phyloP scores from a whole-genome alignment of 2,797 vertebrate species.

The Gallinago stenura region DNA sequence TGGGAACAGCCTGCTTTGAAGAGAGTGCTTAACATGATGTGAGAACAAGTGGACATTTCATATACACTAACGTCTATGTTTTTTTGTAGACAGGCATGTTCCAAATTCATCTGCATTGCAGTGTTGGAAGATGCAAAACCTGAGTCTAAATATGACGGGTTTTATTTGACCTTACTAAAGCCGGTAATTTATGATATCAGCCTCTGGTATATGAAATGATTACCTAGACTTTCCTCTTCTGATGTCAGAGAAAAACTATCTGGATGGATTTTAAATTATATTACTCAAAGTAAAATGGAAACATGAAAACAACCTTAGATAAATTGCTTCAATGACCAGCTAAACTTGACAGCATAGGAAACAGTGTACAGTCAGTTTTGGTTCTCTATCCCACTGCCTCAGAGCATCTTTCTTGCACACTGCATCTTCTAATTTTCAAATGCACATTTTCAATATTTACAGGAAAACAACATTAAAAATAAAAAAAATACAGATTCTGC shows the following conservation, averaged over 20 bases:
- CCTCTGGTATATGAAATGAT: background rate
- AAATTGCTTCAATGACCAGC: background rate
- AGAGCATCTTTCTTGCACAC: background rate
- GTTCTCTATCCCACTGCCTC: background rate
- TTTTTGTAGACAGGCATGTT: background rate
- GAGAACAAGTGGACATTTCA: background rate
- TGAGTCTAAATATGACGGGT: background rate
- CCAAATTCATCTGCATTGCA: background rate
- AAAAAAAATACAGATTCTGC: background rate
- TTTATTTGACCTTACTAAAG: background rate
- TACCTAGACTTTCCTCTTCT: background rate
- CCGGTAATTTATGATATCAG: background rate
- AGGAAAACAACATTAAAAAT: background rate
- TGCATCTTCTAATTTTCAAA: background rate
- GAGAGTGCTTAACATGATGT: background rate
- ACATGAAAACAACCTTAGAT: background rate
- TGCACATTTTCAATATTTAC: background rate
- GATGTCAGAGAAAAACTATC: background rate
- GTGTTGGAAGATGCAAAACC: background rate
- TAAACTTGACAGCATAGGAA: background rate
- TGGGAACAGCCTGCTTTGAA: rapidly evolving
- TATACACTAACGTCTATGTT: background rate
- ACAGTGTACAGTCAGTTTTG: background rate
- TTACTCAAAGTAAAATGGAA: slow-evolving; percentile 24
- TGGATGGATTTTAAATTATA: slow-evolving; percentile 17